Evolutionary conservation across 2,888 invertebrate genomes (phyloP).

Genomic region (Invenusta paracnida): DNA sequence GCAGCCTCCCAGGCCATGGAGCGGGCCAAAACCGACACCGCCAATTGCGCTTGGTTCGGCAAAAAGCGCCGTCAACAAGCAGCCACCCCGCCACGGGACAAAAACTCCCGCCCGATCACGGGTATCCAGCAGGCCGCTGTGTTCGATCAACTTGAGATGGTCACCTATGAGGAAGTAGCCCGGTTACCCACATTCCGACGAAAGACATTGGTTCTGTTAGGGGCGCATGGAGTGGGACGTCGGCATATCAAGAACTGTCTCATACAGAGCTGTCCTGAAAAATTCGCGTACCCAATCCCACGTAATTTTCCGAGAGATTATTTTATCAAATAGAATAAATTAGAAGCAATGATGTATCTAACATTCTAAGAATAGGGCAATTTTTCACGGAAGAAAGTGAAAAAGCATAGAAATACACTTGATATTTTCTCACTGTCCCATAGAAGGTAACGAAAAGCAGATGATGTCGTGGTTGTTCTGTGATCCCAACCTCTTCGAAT

Average conservation of each 20-base stretch:
- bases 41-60: conserved; percentile 46
- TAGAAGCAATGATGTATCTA: background rate
- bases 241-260: conserved; percentile 98
- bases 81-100: conserved; percentile 33
- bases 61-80: conserved; percentile 41
- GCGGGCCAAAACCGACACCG: conserved; percentile 6
- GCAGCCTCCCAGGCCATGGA: conserved; percentile 64
- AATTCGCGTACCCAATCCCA: conserved; percentile 98
- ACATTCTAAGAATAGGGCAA: no score
- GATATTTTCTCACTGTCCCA: no score
- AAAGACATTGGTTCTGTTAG: conserved; percentile 61
- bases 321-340: no score
- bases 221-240: conserved; percentile 92
- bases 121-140: conserved; percentile 24
- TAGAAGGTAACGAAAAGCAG: no score
- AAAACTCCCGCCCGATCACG: conserved; percentile 65
- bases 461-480: no score
- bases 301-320: no score
- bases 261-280: conserved; percentile 91
- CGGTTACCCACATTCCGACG: conserved; percentile 69
- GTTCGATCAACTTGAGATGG: conserved; percentile 88
- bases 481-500: no score
- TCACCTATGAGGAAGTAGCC: conserved; percentile 93
- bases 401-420: no score
- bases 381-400: no score